Base-by-base conservation (phyloP, 2,113 vertebrate species). In the Pterocles orientalis region DNA sequence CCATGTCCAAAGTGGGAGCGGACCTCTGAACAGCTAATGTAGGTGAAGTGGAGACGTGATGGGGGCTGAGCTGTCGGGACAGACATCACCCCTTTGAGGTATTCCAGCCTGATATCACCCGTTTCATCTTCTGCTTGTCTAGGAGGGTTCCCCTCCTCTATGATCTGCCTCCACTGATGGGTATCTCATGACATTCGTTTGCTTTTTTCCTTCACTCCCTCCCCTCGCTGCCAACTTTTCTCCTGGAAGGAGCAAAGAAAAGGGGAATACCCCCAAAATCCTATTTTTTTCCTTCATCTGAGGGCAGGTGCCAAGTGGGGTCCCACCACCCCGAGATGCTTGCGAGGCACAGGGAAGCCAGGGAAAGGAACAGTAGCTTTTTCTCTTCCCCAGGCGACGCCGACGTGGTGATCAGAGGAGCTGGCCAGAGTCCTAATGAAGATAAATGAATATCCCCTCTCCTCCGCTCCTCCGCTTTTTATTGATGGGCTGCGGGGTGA, bases 381-480 rank as follows among this genome's bases (percentile, higher is more conserved):
- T 94, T 92, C 90, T 96, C 88, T 84, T 58, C 87, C 75, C 43
- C 13, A 14, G 3, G 96, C 36, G 51, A 94, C 71, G 47, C 82
- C 83, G 91, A 92, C 82, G 88, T 51, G 79, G 81, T 94, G 96
- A 97, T 95, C 95, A 95, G 91, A 97, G 96, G 96, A 96, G 96
- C 96, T 96, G 96, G 95, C 96, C 96, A 29, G 92, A 94, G 96
- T 95, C 95, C 94, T 97, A 97, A 98, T 98, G 97, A 98, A 98
- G 98, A 98, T 96, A 94, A 97, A 98, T 97, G 97, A 90, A 71
- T 31, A 62, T 88, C 91, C 83, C 91, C 86, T 92, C 95, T 84
- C 86, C 95, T 92, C 82, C 79, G 16, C 86, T 95, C 94, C 57
- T 88, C 83, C 47, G 33, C 92, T 88, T 95, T 90, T 98, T 98